Conservation (phyloP, 1,140 invertebrate species). For the Ooceraea biroi region DNA sequence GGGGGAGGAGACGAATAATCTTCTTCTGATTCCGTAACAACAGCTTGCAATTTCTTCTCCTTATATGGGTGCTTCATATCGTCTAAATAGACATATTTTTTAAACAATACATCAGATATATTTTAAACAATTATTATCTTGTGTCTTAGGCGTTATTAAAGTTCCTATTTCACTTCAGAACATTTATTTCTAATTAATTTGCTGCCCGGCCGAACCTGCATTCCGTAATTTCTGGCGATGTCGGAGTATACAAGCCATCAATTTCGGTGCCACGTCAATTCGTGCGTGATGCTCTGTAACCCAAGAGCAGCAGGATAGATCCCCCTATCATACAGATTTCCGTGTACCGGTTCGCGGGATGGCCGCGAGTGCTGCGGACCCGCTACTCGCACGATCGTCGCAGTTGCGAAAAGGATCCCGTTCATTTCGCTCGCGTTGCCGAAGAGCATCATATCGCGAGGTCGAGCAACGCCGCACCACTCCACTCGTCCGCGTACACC, state of each 20-base stretch:
- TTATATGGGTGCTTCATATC: neutral
- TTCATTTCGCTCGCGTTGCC: slow-evolving; percentile 40
- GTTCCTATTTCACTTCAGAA: no score
- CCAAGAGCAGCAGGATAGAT: slow-evolving; percentile 37
- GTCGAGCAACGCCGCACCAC: slow-evolving; percentile 48
- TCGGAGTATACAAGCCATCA: neutral
- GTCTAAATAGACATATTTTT: no score
- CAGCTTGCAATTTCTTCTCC: neutral
- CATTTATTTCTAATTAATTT: neutral
- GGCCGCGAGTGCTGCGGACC: slow-evolving; percentile 1
- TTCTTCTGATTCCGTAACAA: neutral
- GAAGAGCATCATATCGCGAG: slow-evolving; percentile 46
- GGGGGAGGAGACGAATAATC: neutral
- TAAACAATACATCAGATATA: no score
- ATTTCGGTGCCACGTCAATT: slow-evolving; percentile 36
- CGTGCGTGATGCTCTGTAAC: neutral
- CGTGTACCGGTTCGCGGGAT: slow-evolving; percentile 47
- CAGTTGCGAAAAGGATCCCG: slow-evolving; percentile 45
- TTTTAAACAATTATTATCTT: no score
- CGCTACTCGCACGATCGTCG: slow-evolving; percentile 52
- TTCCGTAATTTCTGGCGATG: neutral
- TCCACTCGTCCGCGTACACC: slow-evolving; percentile 37
- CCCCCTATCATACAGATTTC: slow-evolving; percentile 56
- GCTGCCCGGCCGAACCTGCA: neutral
- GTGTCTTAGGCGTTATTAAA: no score